Percentiles rank a stretch among this genome's conserved stretches.
Evolutionary conservation across 2,797 vertebrate genomes (phyloP).

Genomic region (Xenentodon cancila): DNA sequence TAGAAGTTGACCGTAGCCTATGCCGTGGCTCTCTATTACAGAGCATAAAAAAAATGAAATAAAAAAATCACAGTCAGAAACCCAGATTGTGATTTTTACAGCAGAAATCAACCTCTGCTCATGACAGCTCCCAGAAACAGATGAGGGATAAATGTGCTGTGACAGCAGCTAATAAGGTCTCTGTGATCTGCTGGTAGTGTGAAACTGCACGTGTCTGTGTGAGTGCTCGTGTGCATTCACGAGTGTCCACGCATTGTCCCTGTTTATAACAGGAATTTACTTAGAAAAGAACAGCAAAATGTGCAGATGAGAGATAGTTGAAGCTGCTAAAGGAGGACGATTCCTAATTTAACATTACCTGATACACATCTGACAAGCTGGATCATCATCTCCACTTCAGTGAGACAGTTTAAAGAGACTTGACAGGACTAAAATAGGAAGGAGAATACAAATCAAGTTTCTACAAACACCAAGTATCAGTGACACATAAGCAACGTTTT

Average conservation of each 20-base stretch:
- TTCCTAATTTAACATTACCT: slow-evolving; percentile 38
- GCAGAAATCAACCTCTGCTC: slow-evolving; percentile 79
- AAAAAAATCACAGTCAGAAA: slow-evolving; percentile 74
- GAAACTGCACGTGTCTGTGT: slow-evolving; percentile 17
- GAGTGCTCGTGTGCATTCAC: slow-evolving; percentile 10
- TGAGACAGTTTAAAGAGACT: slow-evolving; percentile 56
- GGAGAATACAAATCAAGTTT: slow-evolving; percentile 47
- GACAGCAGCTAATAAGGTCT: slow-evolving; percentile 84
- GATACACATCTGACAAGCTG: slow-evolving; percentile 52
- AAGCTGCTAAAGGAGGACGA: slow-evolving; percentile 37
- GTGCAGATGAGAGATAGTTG: slow-evolving; percentile 31
- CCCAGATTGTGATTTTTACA: slow-evolving; percentile 68
- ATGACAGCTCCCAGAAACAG: slow-evolving; percentile 73
- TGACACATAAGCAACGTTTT: slow-evolving; percentile 23
- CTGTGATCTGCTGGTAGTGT: slow-evolving; percentile 66
- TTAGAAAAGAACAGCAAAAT: slow-evolving; percentile 39
- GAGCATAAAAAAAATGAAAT: slow-evolving; percentile 80
- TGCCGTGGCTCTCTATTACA: slow-evolving; percentile 83
- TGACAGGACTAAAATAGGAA: slow-evolving; percentile 57
- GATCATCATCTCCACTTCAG: slow-evolving; percentile 54
- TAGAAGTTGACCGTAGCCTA: slow-evolving; percentile 75
- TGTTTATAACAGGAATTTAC: slow-evolving; percentile 26
- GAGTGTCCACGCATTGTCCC: slow-evolving; percentile 20
- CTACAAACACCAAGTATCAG: slow-evolving; percentile 49
- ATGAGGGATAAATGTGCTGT: slow-evolving; percentile 85